Base-by-base conservation (phyloP, 2,113 vertebrate genomes). In the Myodes glareolus region DNA sequence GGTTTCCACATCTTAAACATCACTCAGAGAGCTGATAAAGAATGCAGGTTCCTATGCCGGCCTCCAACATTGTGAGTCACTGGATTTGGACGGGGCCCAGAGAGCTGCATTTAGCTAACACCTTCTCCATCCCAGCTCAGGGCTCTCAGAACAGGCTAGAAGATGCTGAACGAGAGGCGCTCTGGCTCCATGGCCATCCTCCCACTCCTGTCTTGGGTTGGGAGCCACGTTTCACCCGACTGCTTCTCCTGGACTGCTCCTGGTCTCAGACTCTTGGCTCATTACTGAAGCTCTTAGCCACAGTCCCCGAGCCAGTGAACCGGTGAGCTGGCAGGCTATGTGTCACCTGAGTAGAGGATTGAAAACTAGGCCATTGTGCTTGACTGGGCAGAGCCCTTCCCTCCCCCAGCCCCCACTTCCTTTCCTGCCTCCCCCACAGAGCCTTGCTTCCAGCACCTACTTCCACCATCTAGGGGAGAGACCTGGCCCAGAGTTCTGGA, bases 331-430 rank as follows among this genome's bases (percentile, higher is more conserved):
- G 58, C 21, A 27, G 85, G 68, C 98, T 98, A 88, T 75, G 25
- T 93, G 96, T 98, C 98, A 98, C 98, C 98, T 98, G 98, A 98
- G 97, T 0, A 12, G 92, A 98, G 97, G 96, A 85, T 97, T 97
- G 88, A 96, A 98, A 99, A 98, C 97, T 97, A 98, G 98, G 98
- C 98, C 98, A 98, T 97, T 88, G 67, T 3, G 27, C 98, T 98
- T 94, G 95, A 96, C 78, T 1, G 31, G 98, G 97, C 98, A 96
- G 78, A 98, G 97, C 88, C 85, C 85, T 75, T 97, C 97, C 97
- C 95, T n/a, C n/a, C 91, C 82, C 93, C 92, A 97, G 97, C 97
- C 97, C 96, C 88, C 52, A 7, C 95, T 50, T 55, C 85, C 89
- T 72, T 11, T 27, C 2, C 25, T 13, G 13, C 84, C 94, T 95